Base-by-base conservation (phyloP, 2,797 vertebrate species). In the Chelidonichthys spinosus region DNA sequence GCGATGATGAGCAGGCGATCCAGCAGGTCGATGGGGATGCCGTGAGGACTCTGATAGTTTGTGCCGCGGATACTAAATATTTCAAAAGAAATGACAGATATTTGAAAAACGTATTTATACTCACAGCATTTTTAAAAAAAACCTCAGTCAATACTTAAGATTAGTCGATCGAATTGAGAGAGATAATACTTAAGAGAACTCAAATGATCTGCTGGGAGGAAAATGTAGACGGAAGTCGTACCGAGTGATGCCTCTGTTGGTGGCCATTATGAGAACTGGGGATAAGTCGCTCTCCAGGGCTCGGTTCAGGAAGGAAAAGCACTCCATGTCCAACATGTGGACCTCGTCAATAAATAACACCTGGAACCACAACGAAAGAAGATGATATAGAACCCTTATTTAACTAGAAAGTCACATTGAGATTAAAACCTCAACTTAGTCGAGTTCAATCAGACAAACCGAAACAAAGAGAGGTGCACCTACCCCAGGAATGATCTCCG, bases 311-410 rank as follows among this genome's bases (percentile, higher is more conserved):
- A 97, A 99, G 1, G 97, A 99, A 79, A 98, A 99, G 72, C 97
- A 97, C 90, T 99, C 97, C n/a, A 98, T 99, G 84, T 98, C 97
- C 91, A 98, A 83, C 97, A 99, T 99, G 72, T 98, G 97, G 10
- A 98, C 97, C 89, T 98, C 97, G 0, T 98, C 97, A 3, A 98
- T 97, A 85, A 98, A 98, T 44, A 98, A 95, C 79, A 98, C 97
- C 97, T 98, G 72, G 4, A 81, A 39, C 7, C 62, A 72, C 37
- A 79, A 7, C 58, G n/a, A 58, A 0, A n/a, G 0, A 65, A 11
- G 56, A 7, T 25, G 25, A 25, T 25, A 25, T 25, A 25, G 2
- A 25, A 25, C 25, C 25, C 25, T 25, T 25, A 25, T 25, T 25
- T 25, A 25, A 25, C 25, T 25, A 1, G 25, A 25, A 25, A 25